Evolutionary conservation across 2,797 vertebrate species (phyloP), one percentile per base, ranked within the genome.

Genomic region (Sebastes hubbsi): DNA sequence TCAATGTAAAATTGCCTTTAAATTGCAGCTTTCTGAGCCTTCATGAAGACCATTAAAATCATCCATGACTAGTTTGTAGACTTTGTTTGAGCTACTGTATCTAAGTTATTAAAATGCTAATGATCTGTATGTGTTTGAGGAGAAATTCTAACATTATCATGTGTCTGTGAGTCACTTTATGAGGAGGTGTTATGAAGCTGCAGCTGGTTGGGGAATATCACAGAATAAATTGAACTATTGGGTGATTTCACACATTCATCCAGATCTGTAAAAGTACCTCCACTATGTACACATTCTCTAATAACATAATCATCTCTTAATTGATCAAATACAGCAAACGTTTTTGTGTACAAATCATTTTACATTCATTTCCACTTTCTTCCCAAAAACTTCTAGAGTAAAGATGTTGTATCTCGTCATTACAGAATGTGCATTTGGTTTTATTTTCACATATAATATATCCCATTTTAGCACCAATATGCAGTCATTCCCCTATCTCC

Each of bases 401-500:
- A 84, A 91, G 77, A 83, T 78, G 42, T n/a, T 86, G 86, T 90
- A 88, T 90, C 81, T 63, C 4, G n/a, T 64, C 59, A 22, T 60
- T 86, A 76, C 84, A 92, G 88, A 77, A 81, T 91, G 74, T 68
- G 74, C 65, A 34, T 75, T 62, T 64, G 63, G 77, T 76, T 82
- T 90, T 88, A 83, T 86, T 90, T 91, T 70, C 58, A 76, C 61
- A 30, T 60, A 66, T 62, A 72, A 63, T 84, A 60, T 32, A 72
- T 80, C 49, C 78, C 46, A 30, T 73, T 83, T 82, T 75, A 73
- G 72, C 81, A 72, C 78, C 84, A 83, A 59, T 87, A 66, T 77
- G 72, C 83, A 78, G 77, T 82, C 84, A 60, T 74, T 87, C 67
- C 55, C 32, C 77, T 87, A 88, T 91, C 89, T 90, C 78, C 71